Conservation (phyloP, 2,888 invertebrate genomes). For the Stratiomys singularior region DNA sequence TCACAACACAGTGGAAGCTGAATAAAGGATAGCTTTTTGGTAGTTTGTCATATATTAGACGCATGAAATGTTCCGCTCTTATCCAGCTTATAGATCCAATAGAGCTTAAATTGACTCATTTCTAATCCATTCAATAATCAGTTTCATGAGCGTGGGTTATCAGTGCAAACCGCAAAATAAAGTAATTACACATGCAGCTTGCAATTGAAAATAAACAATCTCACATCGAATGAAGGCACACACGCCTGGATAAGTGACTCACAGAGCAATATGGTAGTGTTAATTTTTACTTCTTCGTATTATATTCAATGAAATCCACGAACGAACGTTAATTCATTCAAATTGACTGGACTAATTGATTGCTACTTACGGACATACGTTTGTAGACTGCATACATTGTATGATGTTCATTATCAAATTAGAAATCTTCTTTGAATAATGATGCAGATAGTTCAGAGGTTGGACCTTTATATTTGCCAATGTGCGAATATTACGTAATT, state of each 20-base stretch:
- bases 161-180: neutral
- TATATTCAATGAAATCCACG: neutral
- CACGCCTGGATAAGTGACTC: neutral
- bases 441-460: neutral
- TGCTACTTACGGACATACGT: neutral
- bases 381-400: neutral
- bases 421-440: neutral
- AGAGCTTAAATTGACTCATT: no score
- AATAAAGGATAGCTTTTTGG: no score
- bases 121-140: no score
- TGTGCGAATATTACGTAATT: no score
- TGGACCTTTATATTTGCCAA: no score
- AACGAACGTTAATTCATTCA: neutral
- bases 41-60: no score
- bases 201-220: neutral
- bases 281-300: neutral
- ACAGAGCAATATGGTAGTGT: no score
- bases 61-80: no score
- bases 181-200: no score
- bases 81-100: no score
- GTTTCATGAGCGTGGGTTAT: neutral
- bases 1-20: no score
- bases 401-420: neutral
- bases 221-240: neutral
- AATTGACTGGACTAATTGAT: constrained; percentile 11